Conservation (phyloP, 1,140 invertebrate species). For the Saccostrea glomerata region DNA sequence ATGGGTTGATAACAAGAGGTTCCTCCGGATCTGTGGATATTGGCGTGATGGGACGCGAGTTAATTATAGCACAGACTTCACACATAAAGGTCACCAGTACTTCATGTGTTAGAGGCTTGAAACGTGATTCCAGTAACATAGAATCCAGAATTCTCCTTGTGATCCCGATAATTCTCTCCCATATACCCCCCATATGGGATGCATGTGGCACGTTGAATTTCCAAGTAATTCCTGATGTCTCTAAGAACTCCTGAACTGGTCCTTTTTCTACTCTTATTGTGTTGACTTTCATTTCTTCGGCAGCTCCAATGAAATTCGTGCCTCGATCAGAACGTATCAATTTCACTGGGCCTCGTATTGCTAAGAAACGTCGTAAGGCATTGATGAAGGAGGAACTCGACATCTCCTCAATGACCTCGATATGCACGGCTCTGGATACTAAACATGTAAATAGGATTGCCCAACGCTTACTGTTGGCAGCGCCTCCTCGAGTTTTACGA, state of each 20-base stretch:
- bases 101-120: constrained; percentile 53
- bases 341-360: constrained; percentile 44
- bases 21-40: constrained; percentile 52
- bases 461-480: constrained; percentile 56
- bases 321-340: constrained; percentile 52
- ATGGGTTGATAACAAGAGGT: constrained; percentile 51
- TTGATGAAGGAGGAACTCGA: constrained; percentile 61
- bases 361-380: constrained; percentile 49
- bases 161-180: constrained; percentile 54
- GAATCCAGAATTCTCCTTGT: constrained; percentile 49
- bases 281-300: constrained; percentile 43
- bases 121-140: constrained; percentile 40
- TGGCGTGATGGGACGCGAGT: constrained; percentile 53
- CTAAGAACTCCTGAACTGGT: constrained; percentile 37
- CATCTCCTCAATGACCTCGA: constrained; percentile 61
- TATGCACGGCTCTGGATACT: constrained; percentile 52
- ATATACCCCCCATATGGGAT: constrained; percentile 36
- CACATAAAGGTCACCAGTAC: constrained; percentile 51
- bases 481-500: constrained; percentile 17
- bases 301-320: constrained; percentile 62
- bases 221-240: constrained; percentile 40
- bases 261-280: constrained; percentile 46
- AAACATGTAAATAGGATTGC: constrained; percentile 57
- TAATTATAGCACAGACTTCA: constrained; percentile 56
- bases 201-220: constrained; percentile 55